Percentiles rank a stretch among this genome's conserved stretches.
Conservation (phyloP, 2,888 invertebrate species). For the Strigamia maritima region DNA sequence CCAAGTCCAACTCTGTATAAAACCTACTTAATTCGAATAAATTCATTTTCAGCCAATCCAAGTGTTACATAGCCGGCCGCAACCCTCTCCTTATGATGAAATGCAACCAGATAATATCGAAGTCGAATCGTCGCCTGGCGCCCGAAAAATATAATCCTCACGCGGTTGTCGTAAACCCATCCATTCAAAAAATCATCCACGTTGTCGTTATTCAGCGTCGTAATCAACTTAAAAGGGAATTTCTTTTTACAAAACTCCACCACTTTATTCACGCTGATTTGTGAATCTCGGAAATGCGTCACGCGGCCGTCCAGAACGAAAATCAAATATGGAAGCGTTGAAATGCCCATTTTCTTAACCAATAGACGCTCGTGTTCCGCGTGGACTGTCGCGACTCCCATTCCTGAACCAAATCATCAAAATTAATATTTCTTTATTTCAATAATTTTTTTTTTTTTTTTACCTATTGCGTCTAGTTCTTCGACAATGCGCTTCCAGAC, state of each 20-base stretch:
- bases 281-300: conserved; percentile 77
- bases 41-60: conserved; percentile 61
- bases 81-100: conserved; percentile 77
- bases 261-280: conserved; percentile 73
- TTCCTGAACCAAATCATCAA: conserved; percentile 58
- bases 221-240: conserved; percentile 77
- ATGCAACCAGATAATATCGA: conserved; percentile 83
- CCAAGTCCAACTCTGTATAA: not conserved
- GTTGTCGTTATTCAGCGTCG: conserved; percentile 66
- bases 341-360: conserved; percentile 73
- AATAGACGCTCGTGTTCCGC: conserved; percentile 76
- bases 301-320: conserved; percentile 78
- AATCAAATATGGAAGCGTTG: conserved; percentile 75
- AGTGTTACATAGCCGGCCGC: conserved; percentile 76
- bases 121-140: conserved; percentile 68
- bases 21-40: conserved; percentile 55
- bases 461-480: conserved; percentile 77
- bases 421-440: no score
- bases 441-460: not conserved
- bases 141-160: conserved; percentile 78
- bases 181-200: conserved; percentile 76
- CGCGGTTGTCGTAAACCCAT: conserved; percentile 85
- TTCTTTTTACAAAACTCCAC: conserved; percentile 74
- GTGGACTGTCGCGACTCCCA: conserved; percentile 67
- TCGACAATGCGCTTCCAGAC: conserved; percentile 80